These are phyloP conservation scores for Sialis fuliginosa DNA, from an alignment of 2,888 invertebrate species.

Conservation along the genomic window DNA sequence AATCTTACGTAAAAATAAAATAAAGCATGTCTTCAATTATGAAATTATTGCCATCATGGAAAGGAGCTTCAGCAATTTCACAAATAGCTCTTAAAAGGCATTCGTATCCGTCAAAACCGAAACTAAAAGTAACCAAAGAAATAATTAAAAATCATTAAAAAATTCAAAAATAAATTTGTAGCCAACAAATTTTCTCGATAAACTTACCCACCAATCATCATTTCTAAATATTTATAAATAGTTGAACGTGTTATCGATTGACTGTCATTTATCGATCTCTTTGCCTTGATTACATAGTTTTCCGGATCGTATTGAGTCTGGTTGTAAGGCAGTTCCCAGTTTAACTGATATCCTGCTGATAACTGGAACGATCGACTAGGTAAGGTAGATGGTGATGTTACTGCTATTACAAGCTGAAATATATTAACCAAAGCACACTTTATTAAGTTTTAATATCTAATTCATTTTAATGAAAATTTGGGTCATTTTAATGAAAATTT, in stretches of 20 bases:
- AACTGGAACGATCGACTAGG: neutral
- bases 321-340: constrained; percentile 1
- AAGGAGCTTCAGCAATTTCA: constrained; percentile 3
- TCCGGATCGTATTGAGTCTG: neutral
- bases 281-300: neutral
- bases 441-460: no score
- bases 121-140: neutral
- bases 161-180: neutral
- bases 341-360: constrained; percentile 2
- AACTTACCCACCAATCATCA: constrained; percentile 1
- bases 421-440: no score
- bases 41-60: neutral
- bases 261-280: neutral
- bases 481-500: no score
- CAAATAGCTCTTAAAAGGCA: constrained; percentile 3
- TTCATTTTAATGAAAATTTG: no score
- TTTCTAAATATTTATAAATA: neutral
- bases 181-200: neutral
- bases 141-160: neutral
- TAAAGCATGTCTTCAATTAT: constrained; percentile 2
- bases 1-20: constrained; percentile 4
- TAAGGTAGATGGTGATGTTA: constrained; percentile 1
- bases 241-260: neutral
- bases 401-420: constrained; percentile 1
- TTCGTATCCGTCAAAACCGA: constrained; percentile 3